Conservation (phyloP, 2,888 invertebrate genomes). For the Lithophane socia region DNA sequence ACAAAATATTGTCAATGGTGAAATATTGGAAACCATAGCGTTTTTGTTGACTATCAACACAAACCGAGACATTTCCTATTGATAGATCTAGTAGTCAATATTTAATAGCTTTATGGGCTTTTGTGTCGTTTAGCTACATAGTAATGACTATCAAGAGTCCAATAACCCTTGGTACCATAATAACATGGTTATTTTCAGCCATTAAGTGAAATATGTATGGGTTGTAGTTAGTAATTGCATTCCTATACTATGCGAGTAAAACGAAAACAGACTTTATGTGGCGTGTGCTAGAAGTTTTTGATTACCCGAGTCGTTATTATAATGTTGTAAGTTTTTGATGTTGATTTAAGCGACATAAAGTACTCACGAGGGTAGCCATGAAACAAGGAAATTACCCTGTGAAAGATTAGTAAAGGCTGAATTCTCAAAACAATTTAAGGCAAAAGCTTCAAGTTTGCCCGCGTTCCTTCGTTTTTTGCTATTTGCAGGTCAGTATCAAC, state of each 20-base stretch:
- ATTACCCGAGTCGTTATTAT: constrained; percentile 13
- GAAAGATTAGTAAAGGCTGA: not conserved
- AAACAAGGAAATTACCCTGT: constrained; percentile 4
- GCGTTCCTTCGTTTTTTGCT: too few species aligned
- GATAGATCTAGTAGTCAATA: constrained; percentile 35
- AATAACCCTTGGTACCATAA: constrained; percentile 16
- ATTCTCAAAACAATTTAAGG: not conserved
- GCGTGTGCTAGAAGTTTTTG: constrained; percentile 23
- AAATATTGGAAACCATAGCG: constrained; percentile 43
- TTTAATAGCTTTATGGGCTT: constrained; percentile 31
- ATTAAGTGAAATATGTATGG: constrained; percentile 8
- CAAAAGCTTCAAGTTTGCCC: too few species aligned
- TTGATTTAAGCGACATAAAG: not conserved
- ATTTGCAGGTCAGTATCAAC: too few species aligned
- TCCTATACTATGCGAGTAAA: not conserved
- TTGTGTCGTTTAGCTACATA: constrained; percentile 9
- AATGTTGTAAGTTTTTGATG: constrained; percentile 26
- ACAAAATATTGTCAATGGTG: constrained; percentile 37
- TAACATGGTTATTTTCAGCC: constrained; percentile 20
- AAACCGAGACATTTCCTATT: constrained; percentile 37
- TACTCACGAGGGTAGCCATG: not conserved
- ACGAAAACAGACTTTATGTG: not conserved
- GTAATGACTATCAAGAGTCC: constrained; percentile 17
- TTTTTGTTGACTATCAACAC: constrained; percentile 57
- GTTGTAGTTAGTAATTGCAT: not conserved